Evolutionary conservation across 2,113 vertebrate genomes (phyloP).

Genomic region (Machaerirhynchus nigripectus): DNA sequence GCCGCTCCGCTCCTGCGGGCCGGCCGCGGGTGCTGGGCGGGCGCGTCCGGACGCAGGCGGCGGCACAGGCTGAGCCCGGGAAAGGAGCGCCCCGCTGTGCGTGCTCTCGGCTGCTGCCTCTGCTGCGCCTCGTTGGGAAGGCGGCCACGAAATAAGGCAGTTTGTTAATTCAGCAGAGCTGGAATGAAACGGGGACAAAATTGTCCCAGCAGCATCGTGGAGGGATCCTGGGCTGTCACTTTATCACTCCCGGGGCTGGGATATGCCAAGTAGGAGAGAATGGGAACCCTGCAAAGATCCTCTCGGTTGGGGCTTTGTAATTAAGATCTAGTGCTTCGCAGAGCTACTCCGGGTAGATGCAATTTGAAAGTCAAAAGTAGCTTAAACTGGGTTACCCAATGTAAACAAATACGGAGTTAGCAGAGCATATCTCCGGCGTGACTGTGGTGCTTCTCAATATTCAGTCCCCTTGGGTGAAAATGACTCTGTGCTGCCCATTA

Average conservation of each 20-base stretch:
- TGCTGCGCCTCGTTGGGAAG: accelerated
- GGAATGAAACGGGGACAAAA: neutral
- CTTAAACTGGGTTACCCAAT: neutral
- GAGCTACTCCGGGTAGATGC: neutral
- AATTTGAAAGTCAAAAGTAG: neutral
- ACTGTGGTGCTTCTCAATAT: neutral
- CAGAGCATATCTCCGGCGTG: accelerated
- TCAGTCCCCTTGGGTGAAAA: accelerated
- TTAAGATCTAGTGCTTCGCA: neutral
- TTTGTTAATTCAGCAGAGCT: neutral
- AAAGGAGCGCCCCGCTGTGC: accelerated
- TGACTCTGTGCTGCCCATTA: accelerated
- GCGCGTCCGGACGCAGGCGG: accelerated
- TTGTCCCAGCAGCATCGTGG: neutral
- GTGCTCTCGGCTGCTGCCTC: neutral
- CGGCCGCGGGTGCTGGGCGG: neutral
- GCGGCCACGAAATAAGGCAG: accelerated
- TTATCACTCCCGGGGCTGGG: accelerated
- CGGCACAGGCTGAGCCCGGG: neutral
- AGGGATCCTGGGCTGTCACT: neutral
- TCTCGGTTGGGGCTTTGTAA: accelerated
- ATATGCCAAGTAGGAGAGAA: neutral
- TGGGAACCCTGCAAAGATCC: accelerated
- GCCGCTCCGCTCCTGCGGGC: neutral
- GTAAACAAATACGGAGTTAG: accelerated